Base-by-base conservation (phyloP, 2,888 invertebrate species). In the Colostygia pectinataria region DNA sequence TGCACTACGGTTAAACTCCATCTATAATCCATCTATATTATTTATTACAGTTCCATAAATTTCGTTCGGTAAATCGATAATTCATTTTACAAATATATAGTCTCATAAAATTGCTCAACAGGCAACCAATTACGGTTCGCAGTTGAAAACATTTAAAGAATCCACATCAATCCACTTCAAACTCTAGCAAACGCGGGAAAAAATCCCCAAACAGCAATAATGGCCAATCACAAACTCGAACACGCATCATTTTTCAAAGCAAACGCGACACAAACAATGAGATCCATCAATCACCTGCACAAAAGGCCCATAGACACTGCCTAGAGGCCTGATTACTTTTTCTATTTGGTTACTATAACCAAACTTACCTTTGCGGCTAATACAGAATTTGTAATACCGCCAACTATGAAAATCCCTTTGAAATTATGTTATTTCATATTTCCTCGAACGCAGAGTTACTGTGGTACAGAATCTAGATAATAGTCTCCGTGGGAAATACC, bases 221-320 rank as follows among this genome's bases (percentile, higher is more conserved):
- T 66, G 65, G 65, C 66, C 74, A 81, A 83, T 83, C 78, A 76
- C 68, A 70, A 70, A 71, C 70, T 70, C 79, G 80, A 84, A 82
- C 79, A 80, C 64, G 70, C 67, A 74, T 78, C 80, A 83, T 88
- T 84, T 83, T 81, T 85, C 85, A 86, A 78, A 80, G 67, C 70
- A 79, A 81, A 81, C 70, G 80, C 78, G 80, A 83, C 83, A 75
- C 84, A 74, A 68, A 79, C 83, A 81, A 80, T 80, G 74, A 74
- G 63, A 57, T 55, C 71, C 83, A 88, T 88, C 86, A 84, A 88
- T 88, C 87, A 86, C 71, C 63, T 72, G 63, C 61, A 33, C 83
- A 83, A 85, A 83, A 83, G 33, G 32, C 13, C 76, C 68, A 78
- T 76, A 80, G 77, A 79, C 80, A 74, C 78, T 77, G 76, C 65